Evolutionary conservation across 1,140 invertebrate genomes (phyloP).

Genomic region (Caenorhabditis briggsae): DNA sequence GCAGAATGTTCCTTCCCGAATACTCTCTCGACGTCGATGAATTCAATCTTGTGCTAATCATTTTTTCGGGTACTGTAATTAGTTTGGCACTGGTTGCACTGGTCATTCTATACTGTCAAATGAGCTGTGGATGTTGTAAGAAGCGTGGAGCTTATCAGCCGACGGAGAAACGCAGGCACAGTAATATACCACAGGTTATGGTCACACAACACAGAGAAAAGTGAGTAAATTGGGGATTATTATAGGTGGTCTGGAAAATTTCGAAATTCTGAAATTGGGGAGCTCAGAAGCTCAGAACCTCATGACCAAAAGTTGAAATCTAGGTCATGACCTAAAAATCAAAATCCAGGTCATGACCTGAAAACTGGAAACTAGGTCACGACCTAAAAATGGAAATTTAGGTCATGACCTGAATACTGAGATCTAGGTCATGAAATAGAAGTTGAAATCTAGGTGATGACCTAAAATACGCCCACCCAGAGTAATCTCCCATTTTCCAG

Average conservation of each 20-base stretch:
- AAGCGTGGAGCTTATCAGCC: no score
- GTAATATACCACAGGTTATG: slow-evolving; percentile 49
- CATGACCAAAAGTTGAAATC: neutral
- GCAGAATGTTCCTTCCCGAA: neutral
- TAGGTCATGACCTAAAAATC: neutral
- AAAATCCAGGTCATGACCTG: neutral
- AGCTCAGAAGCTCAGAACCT: no score
- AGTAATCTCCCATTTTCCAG: neutral
- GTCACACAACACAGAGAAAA: slow-evolving; percentile 36
- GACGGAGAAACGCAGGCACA: neutral
- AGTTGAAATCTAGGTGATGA: no score
- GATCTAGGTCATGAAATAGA: no score
- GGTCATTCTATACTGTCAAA: slow-evolving; percentile 4
- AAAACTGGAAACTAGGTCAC: no score
- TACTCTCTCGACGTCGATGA: neutral
- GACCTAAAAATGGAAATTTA: no score
- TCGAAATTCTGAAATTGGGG: no score
- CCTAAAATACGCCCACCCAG: no score
- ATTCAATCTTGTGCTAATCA: slow-evolving; percentile 11
- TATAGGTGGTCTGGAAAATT: no score
- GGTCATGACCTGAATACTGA: no score
- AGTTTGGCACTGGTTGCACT: neutral
- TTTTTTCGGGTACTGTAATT: neutral
- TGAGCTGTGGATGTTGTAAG: slow-evolving; percentile 41
- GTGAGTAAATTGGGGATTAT: neutral